Evolutionary conservation across 1,140 invertebrate species (phyloP).

Genomic region (Manduca sexta): DNA sequence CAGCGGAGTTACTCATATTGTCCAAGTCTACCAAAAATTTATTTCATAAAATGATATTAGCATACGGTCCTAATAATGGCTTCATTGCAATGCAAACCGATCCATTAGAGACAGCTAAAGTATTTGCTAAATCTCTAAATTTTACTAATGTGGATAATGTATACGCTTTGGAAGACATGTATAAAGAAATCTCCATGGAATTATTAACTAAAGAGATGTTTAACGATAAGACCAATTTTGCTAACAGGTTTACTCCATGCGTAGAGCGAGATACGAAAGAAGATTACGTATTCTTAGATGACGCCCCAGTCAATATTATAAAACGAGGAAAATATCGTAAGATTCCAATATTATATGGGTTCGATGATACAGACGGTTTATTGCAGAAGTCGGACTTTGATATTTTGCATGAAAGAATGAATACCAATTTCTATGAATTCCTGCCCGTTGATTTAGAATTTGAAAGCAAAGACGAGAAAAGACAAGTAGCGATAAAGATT

Average conservation of each 20-base stretch:
- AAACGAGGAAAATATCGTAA: slow-evolving; percentile 26
- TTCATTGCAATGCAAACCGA: slow-evolving; percentile 27
- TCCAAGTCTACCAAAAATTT: slow-evolving; percentile 34
- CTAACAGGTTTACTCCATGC: slow-evolving; percentile 26
- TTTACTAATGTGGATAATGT: slow-evolving; percentile 27
- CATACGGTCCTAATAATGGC: slow-evolving; percentile 26
- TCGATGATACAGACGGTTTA: slow-evolving; percentile 30
- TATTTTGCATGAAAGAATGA: slow-evolving; percentile 21
- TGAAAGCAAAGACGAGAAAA: no score
- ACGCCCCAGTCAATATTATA: slow-evolving; percentile 27
- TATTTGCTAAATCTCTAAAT: slow-evolving; percentile 23
- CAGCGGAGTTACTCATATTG: slow-evolving; percentile 33
- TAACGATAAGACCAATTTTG: slow-evolving; percentile 10
- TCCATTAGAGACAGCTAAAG: slow-evolving; percentile 32
- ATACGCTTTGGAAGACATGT: slow-evolving; percentile 41
- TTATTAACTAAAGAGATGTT: neutral
- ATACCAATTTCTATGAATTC: slow-evolving; percentile 24
- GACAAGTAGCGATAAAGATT: no score
- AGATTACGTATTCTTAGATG: slow-evolving; percentile 20
- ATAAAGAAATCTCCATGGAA: slow-evolving; percentile 15
- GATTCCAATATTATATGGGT: slow-evolving; percentile 26
- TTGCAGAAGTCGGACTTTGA: slow-evolving; percentile 17
- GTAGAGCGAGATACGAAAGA: slow-evolving; percentile 21
- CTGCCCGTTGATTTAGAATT: neutral
- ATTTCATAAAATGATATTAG: slow-evolving; percentile 38